Base-by-base conservation (phyloP, 2,888 invertebrate species). In the Chrysodeixis includens region DNA sequence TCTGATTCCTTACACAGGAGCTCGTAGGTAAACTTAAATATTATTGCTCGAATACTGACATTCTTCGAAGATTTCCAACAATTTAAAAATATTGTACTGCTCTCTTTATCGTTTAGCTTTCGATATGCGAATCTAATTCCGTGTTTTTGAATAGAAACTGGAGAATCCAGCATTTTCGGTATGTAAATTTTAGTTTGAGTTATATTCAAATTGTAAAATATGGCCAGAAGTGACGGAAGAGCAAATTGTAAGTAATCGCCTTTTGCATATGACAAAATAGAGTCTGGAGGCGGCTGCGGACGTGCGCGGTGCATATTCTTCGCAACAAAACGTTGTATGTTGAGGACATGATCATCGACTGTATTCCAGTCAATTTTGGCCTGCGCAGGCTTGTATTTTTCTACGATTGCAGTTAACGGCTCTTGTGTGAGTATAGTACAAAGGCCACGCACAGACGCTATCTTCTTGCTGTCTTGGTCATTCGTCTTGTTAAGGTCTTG, bases 141-240 rank as follows among this genome's bases (percentile, higher is more conserved):
- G 73, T 92, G 92, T 74, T 93, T 93, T 74, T 92, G 92, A 40
- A 93, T 67, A 6, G 92, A 92, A 1, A 92, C 91, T 10, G 88
- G 90, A 4, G 88, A 78, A 78, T 89, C 81, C 10, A 90, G 67
- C 58, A 93, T 69, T 66, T 86, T 83, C 3, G 83, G 83, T 49
- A 92, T 81, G 68, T 85, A 80, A 62, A 83, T 75, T 49, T 74
- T 79, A 57, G 84, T 84, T 49, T 80, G 63, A 14, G 62, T 55
- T n/a, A 68, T 49, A 66, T 81, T 88, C 72, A 92, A 70, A 71
- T 92, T 91, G 69, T 90, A 86, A 76, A 87, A 88, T 71, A 93
- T 87, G 4, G 92, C 86, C 30, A 84, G 78, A 44, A 93, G 76
- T 8, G 93, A 90, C 2, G 92, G 92, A 18, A 92, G 83, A 44